A percentile compares a stretch with the other conserved stretches of the same genome.
These are phyloP conservation scores for Trachemys scripta DNA, from an alignment of 2,113 vertebrate species.

Conservation along the genomic window DNA sequence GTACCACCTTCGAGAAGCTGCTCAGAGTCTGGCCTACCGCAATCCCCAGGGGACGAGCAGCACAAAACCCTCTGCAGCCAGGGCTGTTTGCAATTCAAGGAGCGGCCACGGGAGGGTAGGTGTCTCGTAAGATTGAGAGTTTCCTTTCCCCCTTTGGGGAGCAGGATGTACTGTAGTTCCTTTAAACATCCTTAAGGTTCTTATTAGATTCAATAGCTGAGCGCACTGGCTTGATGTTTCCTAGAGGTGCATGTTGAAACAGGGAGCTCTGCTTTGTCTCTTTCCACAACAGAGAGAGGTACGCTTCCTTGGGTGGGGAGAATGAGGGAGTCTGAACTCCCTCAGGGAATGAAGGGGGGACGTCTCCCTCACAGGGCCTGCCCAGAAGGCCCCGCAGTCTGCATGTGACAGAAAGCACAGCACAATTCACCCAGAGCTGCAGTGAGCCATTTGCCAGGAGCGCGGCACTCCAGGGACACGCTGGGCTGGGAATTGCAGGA, in stretches of 20 bases:
- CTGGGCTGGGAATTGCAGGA: neutral
- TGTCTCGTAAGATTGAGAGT: neutral
- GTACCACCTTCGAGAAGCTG: neutral
- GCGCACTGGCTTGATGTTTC: neutral
- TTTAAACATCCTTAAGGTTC: neutral
- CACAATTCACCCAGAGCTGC: neutral
- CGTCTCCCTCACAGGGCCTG: neutral
- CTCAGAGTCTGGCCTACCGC: neutral
- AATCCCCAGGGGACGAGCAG: neutral
- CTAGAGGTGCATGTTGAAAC: neutral
- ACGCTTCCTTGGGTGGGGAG: too few species aligned
- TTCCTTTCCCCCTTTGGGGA: neutral
- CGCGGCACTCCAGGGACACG: neutral
- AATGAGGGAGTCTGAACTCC: neutral
- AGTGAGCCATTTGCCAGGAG: neutral
- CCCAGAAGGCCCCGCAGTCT: neutral
- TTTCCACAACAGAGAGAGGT: neutral
- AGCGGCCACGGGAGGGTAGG: neutral
- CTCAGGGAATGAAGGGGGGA: neutral
- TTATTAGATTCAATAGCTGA: neutral
- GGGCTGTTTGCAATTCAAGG: neutral
- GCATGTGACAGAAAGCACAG: neutral
- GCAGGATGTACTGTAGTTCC: neutral
- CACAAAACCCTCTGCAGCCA: neutral
- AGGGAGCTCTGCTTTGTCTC: neutral